Evolutionary conservation across 2,888 invertebrate species (phyloP).

Genomic region (Parapristionchus giblindavisi): DNA sequence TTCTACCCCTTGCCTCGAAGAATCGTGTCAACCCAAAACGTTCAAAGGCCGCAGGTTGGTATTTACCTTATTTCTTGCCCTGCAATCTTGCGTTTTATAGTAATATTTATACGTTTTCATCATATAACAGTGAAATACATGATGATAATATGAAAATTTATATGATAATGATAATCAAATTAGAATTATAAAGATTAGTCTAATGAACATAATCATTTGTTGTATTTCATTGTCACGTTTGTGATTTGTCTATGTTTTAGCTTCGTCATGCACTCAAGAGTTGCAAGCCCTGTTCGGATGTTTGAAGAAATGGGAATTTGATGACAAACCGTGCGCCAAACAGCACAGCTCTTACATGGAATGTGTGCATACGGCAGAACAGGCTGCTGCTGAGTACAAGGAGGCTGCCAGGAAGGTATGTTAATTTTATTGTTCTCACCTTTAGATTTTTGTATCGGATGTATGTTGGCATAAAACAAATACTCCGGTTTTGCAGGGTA

Average conservation of each 20-base stretch:
- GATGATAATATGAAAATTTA: no score
- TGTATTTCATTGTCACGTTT: not conserved
- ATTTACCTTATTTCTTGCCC: slow-evolving; percentile 26
- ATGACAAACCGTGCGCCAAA: slow-evolving; percentile 62
- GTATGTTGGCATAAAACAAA: no score
- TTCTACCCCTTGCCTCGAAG: slow-evolving; percentile 60
- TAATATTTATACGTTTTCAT: not conserved
- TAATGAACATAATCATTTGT: no score
- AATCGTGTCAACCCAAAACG: slow-evolving; percentile 54
- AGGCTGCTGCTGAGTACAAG: slow-evolving; percentile 53
- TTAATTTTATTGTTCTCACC: no score
- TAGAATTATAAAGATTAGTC: no score
- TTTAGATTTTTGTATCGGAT: no score
- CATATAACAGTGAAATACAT: slow-evolving; percentile 4
- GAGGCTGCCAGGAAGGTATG: slow-evolving; percentile 57
- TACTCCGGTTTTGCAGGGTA: no score
- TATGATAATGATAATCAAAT: no score
- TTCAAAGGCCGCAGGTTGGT: slow-evolving; percentile 55
- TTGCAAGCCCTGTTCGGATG: slow-evolving; percentile 66
- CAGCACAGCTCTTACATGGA: slow-evolving; percentile 61
- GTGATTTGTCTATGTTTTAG: slow-evolving; percentile 45
- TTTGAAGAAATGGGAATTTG: slow-evolving; percentile 68
- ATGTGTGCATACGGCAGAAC: slow-evolving; percentile 58
- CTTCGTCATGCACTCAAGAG: slow-evolving; percentile 65
- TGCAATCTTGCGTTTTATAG: slow-evolving; percentile 13